These are phyloP conservation scores for Hirtodrosophila cameraria DNA, from an alignment of 2,888 invertebrate genomes.

Conservation along the genomic window DNA sequence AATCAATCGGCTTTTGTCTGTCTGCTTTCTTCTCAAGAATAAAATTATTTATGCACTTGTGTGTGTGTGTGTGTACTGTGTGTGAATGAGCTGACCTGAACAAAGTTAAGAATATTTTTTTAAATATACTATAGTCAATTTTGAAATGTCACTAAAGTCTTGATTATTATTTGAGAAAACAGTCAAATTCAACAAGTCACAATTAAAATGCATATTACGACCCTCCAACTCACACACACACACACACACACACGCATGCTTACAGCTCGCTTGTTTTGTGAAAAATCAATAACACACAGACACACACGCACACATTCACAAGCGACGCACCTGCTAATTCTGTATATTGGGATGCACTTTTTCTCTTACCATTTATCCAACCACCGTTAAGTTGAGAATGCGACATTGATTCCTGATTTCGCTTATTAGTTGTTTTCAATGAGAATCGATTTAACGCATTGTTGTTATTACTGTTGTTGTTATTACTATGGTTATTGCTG, in stretches of 20 bases:
- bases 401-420: constrained; percentile 90
- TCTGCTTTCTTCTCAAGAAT: constrained; percentile 13
- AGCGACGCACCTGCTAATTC: constrained; percentile 26
- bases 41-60: constrained; percentile 6
- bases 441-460: constrained; percentile 74
- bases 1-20: constrained; percentile 3
- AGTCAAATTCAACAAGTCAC: too few relatives aligned
- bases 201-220: background rate
- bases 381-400: constrained; percentile 92
- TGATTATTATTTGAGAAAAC: too few relatives aligned
- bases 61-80: too few relatives aligned
- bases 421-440: constrained; percentile 86
- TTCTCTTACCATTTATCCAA: constrained; percentile 93
- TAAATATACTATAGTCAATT: too few relatives aligned
- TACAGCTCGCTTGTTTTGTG: constrained; percentile 51
- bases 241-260: background rate
- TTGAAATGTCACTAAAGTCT: too few relatives aligned
- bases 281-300: constrained; percentile 67
- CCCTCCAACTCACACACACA: background rate
- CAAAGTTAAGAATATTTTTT: background rate
- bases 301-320: constrained; percentile 20
- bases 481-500: constrained; percentile 39
- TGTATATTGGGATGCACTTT: constrained; percentile 18
- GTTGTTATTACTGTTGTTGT: constrained; percentile 49
- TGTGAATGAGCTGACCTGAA: background rate